Percentiles rank a stretch among this genome's conserved stretches.
Evolutionary conservation across 2,888 invertebrate genomes (phyloP).

Genomic region (Pseudolycoriella hygida): DNA sequence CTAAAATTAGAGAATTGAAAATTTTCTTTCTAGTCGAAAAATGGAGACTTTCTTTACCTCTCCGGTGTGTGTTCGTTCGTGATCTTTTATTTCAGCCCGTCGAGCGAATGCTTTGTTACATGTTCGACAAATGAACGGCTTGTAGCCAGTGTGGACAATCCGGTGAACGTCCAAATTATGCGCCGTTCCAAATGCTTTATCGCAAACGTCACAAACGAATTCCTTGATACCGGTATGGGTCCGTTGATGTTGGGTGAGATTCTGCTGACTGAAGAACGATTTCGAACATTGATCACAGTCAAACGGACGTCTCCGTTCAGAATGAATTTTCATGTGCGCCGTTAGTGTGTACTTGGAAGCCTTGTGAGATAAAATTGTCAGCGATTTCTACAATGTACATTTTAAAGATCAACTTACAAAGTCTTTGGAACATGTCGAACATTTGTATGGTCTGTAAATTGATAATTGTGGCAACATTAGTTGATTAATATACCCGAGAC

Average conservation of each 20-base stretch:
- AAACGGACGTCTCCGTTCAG: slow-evolving; percentile 46
- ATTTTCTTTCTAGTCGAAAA: too few relatives aligned
- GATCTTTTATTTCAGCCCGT: slow-evolving; percentile 61
- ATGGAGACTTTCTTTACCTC: too few relatives aligned
- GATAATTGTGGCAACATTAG: too few relatives aligned
- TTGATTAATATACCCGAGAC: too few relatives aligned
- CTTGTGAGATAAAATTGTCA: too few relatives aligned
- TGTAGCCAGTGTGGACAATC: slow-evolving; percentile 58
- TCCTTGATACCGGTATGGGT: slow-evolving; percentile 50
- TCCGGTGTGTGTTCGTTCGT: slow-evolving; percentile 62
- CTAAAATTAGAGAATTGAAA: not conserved
- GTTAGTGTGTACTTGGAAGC: slow-evolving; percentile 64
- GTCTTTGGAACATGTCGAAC: slow-evolving; percentile 46
- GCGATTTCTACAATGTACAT: too few relatives aligned
- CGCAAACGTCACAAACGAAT: slow-evolving; percentile 18
- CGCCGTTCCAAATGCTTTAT: slow-evolving; percentile 57
- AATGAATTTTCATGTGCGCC: slow-evolving; percentile 59
- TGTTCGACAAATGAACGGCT: slow-evolving; percentile 47
- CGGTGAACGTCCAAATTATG: slow-evolving; percentile 64
- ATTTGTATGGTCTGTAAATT: slow-evolving; percentile 39
- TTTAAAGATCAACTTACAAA: too few relatives aligned
- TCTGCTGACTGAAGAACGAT: slow-evolving; percentile 58
- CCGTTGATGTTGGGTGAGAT: slow-evolving; percentile 54
- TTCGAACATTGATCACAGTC: slow-evolving; percentile 50
- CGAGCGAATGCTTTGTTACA: slow-evolving; percentile 60